phyloP scores from a whole-genome alignment of 1,140 invertebrate species.

The Chymomyza costata region DNA sequence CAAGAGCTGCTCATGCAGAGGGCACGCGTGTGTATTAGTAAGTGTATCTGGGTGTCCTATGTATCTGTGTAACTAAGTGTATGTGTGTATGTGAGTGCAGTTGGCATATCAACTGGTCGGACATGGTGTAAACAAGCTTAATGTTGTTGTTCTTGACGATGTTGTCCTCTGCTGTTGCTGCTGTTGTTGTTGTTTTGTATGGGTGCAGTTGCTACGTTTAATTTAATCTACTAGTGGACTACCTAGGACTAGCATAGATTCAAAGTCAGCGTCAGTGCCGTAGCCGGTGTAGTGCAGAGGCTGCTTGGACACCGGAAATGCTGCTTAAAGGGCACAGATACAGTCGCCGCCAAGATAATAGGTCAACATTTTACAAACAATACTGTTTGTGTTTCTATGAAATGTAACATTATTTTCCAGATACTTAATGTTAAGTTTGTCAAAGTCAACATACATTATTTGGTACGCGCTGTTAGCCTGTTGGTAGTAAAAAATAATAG shows the following conservation, averaged over 20 bases:
- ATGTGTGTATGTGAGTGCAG: constrained; percentile 24
- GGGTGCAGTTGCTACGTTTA: constrained; percentile 51
- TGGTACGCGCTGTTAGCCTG: too few relatives aligned
- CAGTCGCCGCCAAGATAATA: too few relatives aligned
- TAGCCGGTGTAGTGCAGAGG: too few relatives aligned
- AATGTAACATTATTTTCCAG: too few relatives aligned
- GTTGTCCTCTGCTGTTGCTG: constrained; percentile 5
- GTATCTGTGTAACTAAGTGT: constrained; percentile 15
- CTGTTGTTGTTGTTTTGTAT: constrained; percentile 48
- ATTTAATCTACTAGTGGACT: constrained; percentile 66
- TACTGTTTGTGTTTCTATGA: too few relatives aligned
- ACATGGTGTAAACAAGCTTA: constrained; percentile 72
- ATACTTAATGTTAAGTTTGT: too few relatives aligned
- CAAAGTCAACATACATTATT: too few relatives aligned
- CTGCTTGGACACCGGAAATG: neutral
- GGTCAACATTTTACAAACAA: too few relatives aligned
- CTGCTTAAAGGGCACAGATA: constrained; percentile 8
- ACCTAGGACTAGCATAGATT: constrained; percentile 44
- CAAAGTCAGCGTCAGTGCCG: neutral
- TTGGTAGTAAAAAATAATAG: too few relatives aligned
- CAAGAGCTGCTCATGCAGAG: constrained; percentile 51
- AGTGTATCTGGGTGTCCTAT: constrained; percentile 1
- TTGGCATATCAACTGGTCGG: constrained; percentile 71
- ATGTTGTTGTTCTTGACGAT: constrained; percentile 52
- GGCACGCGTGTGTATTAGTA: constrained; percentile 34